Percentiles rank a stretch among this genome's conserved stretches.
Evolutionary conservation across 1,140 invertebrate genomes (phyloP).

Genomic region (Helicoverpa armigera): DNA sequence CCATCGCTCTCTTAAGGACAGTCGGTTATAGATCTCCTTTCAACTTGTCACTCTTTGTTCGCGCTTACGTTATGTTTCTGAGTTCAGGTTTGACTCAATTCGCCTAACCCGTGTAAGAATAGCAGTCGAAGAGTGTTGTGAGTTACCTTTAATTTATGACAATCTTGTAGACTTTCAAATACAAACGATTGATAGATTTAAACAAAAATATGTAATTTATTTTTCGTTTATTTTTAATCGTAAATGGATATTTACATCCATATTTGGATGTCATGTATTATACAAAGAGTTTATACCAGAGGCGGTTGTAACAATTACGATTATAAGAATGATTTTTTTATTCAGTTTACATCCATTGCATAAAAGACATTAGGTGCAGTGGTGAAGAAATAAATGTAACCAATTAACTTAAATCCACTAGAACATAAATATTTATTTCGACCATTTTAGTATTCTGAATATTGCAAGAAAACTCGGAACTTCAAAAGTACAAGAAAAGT

Average conservation of each 20-base stretch:
- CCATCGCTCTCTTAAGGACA: slow-evolving; percentile 6
- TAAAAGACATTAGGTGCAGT: too few species aligned
- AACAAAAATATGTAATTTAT: too few species aligned
- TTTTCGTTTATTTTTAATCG: too few species aligned
- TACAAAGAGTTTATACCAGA: background rate
- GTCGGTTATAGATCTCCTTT: background rate
- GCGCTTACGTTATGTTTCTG: background rate
- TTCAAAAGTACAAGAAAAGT: slow-evolving; percentile 21
- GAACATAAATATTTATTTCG: background rate
- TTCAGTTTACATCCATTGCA: too few species aligned
- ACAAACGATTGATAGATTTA: too few species aligned
- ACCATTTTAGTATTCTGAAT: slow-evolving; percentile 1
- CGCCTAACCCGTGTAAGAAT: background rate
- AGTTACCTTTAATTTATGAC: too few species aligned
- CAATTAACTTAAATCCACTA: background rate
- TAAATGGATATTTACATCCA: slow-evolving; percentile 51
- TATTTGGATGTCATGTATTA: slow-evolving; percentile 35
- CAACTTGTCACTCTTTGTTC: slow-evolving; percentile 5
- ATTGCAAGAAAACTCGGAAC: background rate
- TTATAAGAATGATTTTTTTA: background rate
- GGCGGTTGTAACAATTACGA: background rate
- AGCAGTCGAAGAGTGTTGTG: too few species aligned
- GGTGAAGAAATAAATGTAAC: too few species aligned
- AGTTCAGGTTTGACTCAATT: background rate
- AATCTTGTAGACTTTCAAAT: too few species aligned